A percentile compares a stretch with the other conserved stretches of the same genome.
Conservation (phyloP, 2,888 invertebrate species). For the Lysandra coridon region DNA sequence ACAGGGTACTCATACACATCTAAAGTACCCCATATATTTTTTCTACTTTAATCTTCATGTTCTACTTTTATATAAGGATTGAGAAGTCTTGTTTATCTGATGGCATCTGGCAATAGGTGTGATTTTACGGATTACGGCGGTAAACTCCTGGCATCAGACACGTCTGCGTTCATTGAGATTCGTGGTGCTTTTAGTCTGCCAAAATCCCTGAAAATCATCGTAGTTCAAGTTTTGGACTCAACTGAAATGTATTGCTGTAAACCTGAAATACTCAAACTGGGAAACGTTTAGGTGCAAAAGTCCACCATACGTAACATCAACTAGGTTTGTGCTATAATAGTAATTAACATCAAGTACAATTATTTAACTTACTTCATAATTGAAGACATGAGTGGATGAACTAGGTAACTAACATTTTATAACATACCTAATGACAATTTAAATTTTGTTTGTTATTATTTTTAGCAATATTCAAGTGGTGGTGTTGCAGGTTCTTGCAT, state of each 20-base stretch:
- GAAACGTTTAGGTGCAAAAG: not conserved
- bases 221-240: not conserved
- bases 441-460: too few relatives aligned
- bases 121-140: constrained; percentile 4
- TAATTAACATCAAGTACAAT: too few relatives aligned
- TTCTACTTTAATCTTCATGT: not conserved
- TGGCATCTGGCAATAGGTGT: not conserved
- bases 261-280: not conserved
- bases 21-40: too few relatives aligned
- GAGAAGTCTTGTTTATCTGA: not conserved
- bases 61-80: not conserved
- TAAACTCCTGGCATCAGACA: not conserved
- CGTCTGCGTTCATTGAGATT: constrained; percentile 11
- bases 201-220: constrained; percentile 11
- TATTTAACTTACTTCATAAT: too few relatives aligned
- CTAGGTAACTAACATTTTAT: too few relatives aligned
- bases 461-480: too few relatives aligned
- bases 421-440: too few relatives aligned
- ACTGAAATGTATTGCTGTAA: not conserved
- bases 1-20: too few relatives aligned
- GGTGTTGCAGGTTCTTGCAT: too few relatives aligned
- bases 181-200: constrained; percentile 2
- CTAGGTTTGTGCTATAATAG: too few relatives aligned
- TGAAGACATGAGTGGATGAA: too few relatives aligned
- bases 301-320: not conserved